Evolutionary conservation across 2,113 vertebrate species (phyloP), one percentile per base, ranked within the genome.

Genomic region (Equus quagga): DNA sequence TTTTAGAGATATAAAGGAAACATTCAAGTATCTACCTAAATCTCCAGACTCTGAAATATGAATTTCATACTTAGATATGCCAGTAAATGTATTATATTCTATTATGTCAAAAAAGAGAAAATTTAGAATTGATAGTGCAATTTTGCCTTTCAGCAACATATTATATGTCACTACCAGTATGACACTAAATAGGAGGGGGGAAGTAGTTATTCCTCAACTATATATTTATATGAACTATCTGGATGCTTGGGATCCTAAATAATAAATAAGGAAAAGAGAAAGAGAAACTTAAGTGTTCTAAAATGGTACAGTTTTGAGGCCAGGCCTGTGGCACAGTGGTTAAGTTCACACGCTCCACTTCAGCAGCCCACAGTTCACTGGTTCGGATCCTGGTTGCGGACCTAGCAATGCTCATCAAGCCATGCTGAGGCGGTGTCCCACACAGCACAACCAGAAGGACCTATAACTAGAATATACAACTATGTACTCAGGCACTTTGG

Each of bases 111-210:
- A 87, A 85, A 89, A 83, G 41, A 82, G 24, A 80, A 69, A 62
- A 93, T 67, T 83, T 79, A 86, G 44, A 84, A 84, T 44, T 80
- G 2, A 46, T 67, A 67, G 84, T 80, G 36, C 23, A 51, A 54
- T 81, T 93, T 88, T 94, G 33, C 7, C n/a, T 94, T 80, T 93
- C 15, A 58, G n/a, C 13, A 96, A 78, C 26, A 41, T 58, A 70
- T 33, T 79, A 41, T 41, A 41, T 83, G 13, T 33, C 72, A 67
- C 14, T 73, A 18, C n/a, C 0, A 41, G 12, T 28, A 79, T 70
- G 9, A 41, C 73, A 62, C 14, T 33, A 87, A 94, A 83, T 31
- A 78, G 56, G 18, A 96, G 83, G 18, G 41, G 86, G 41, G 19
- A 91, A 58, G 2, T 64, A 69, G 84, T 31, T 88, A 54, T 92